Evolutionary conservation across 2,888 invertebrate species (phyloP), one percentile per base, ranked within the genome.

Genomic region (Paralinhomoeus sp.): DNA sequence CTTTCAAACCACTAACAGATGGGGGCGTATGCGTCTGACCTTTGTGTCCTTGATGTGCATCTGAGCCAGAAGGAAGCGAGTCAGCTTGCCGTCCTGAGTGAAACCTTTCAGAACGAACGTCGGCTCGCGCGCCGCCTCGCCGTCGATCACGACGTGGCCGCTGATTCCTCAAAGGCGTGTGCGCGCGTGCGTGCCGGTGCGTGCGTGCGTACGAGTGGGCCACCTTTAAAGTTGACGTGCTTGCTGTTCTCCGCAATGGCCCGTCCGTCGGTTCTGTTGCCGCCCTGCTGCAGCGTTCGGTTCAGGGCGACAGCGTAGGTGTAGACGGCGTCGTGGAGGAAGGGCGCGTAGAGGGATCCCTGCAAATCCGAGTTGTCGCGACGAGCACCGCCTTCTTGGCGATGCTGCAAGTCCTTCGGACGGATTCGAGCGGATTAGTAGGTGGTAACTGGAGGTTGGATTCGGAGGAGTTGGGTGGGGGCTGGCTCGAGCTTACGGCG

Each of bases 241-340:
- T 41, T 41, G 20, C 22, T 34, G 20, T 41, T 41, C 33, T 41
- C 22, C 34, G 24, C 20, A 17, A 41, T 33, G 5, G 18, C 7
- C 5, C 34, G 41, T 7, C 41, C 41, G 22, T 34, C 34, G 15
- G 21, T 23, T 21, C 17, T 7, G 17, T 18, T 18, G 15, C 22
- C 33, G n/a, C 41, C 41, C 21, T 18, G 24, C 12, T n/a, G 2
- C 39, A 51, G 36, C 24, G 51, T 51, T 40, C 42, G 46, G 36
- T 47, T 48, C 44, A 53, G 47, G 12, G 51, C 47, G 22, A 47
- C n/a, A 12, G 47, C 53, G 38, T 50, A 53, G 22, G 49, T 31
- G 40, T 53, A 53, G 0, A 52, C 48, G 3, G 51, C 43, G 22
- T 53, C 53, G 34, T 51, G 50, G 20, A 53, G 43, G 41, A 39